A percentile compares a stretch with the other conserved stretches of the same genome.
Conservation (phyloP, 1,140 invertebrate genomes). For the Teleogryllus occipitalis region DNA sequence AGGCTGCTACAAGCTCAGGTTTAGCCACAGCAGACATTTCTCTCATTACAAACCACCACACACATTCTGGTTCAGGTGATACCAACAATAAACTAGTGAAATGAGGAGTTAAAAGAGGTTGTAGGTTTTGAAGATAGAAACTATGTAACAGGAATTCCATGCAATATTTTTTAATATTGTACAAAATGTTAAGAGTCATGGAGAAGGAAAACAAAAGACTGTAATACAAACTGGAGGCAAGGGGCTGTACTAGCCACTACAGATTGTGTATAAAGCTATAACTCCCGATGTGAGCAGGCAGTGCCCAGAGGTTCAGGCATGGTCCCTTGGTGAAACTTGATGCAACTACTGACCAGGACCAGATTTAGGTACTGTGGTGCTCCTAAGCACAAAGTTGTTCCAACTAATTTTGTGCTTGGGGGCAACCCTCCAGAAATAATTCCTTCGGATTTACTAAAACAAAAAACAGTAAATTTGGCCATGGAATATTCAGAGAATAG, state of each 20-base stretch:
- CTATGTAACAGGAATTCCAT: not conserved
- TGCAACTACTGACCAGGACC: not conserved
- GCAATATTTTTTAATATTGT: not conserved
- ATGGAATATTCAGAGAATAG: no score
- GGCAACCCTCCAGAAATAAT: no score
- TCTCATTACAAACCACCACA: not conserved
- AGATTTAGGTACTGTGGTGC: no score
- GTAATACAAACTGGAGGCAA: not conserved
- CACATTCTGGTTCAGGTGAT: not conserved
- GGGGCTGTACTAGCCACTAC: not conserved
- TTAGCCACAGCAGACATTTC: not conserved
- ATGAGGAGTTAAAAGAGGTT: not conserved
- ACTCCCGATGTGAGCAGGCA: not conserved
- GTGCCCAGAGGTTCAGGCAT: not conserved
- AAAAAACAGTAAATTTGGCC: no score
- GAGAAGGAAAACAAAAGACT: not conserved
- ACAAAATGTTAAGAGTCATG: not conserved
- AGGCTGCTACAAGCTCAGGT: not conserved
- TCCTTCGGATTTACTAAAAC: no score
- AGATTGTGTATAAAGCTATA: conserved; percentile 1
- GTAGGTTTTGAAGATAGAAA: no score
- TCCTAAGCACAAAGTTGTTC: no score
- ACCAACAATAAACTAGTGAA: not conserved
- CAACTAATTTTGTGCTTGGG: no score
- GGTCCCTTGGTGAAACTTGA: conserved; percentile 3